A percentile compares a stretch with the other conserved stretches of the same genome.
Conservation (phyloP, 2,797 vertebrate species). For the Atherinosoma microstoma region DNA sequence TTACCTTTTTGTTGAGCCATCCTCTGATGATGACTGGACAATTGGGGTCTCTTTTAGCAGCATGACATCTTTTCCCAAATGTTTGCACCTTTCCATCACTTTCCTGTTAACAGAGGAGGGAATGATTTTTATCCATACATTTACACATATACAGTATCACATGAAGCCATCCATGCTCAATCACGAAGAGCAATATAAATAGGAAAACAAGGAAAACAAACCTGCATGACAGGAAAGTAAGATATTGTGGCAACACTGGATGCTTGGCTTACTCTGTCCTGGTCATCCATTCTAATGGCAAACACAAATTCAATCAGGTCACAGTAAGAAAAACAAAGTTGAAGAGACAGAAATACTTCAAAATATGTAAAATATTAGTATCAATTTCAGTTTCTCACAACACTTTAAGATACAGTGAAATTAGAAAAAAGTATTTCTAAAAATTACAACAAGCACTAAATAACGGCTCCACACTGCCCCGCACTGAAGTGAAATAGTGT, state of each 20-base stretch:
- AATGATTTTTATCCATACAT: neutral
- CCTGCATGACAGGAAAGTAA: slow-evolving; percentile 82
- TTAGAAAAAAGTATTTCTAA: neutral
- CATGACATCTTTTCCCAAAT: slow-evolving; percentile 90
- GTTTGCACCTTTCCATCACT: slow-evolving; percentile 83
- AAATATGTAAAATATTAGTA: neutral
- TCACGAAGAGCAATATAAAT: neutral
- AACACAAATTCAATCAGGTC: slow-evolving; percentile 20
- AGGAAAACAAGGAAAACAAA: slow-evolving; percentile 50
- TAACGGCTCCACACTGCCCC: neutral
- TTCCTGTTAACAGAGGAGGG: slow-evolving; percentile 50
- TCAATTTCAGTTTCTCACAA: neutral
- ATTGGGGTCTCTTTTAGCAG: slow-evolving; percentile 90
- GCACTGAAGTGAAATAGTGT: slow-evolving; percentile 20
- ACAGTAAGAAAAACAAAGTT: neutral
- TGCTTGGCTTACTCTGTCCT: slow-evolving; percentile 86
- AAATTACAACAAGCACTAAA: neutral
- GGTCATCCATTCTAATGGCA: slow-evolving; percentile 86
- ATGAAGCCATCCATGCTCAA: neutral
- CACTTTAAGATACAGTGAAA: neutral
- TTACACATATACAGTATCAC: neutral
- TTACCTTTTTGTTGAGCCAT: slow-evolving; percentile 93
- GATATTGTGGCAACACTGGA: slow-evolving; percentile 89
- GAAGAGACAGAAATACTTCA: neutral
- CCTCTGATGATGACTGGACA: slow-evolving; percentile 90